Evolutionary conservation across 2,888 invertebrate genomes (phyloP), one percentile per base, ranked within the genome.

Genomic region (Protophormia terraenovae): DNA sequence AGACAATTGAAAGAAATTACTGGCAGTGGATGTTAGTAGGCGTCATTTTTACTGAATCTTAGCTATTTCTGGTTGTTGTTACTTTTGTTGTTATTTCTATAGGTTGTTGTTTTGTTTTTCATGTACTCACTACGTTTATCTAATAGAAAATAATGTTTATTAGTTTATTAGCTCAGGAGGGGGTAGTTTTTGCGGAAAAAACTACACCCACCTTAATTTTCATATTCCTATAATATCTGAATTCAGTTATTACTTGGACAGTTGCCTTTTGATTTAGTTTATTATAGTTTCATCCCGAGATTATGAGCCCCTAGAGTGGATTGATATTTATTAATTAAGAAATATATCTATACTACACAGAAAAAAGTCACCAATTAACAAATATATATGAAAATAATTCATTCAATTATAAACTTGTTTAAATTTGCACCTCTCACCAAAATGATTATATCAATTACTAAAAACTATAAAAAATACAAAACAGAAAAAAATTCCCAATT

Each of bases 81-180:
- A 12, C 38, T 64, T 50, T 19, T 38, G 14, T 24, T 24, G 8
- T 50, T 14, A 66, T 55, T 76, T 60, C 32, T 38, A 60, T 67
- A 58, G 12, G n/a, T 22, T 24, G 38, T 53, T 10, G 12, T 47
- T 60, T 47, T 38, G n/a, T 53, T 24, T 35, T 27, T 16, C 64
- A 27, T 32, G 29, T n/a, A 58, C 10, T 12, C 45, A 32, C 38
- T 64, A 72, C 8, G 24, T 79, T 78, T 69, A 19, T 53, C 38
- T 79, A 83, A 83, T 75, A 80, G 84, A 76, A 84, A 80, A 60
- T 84, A 67, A 72, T 84, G 47, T 84, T 80, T 72, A 84, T 84
- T 60, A 22, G 32, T 67, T 67, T 50, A 79, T 45, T 79, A 14
- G 29, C 22, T 53, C 4, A 71, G 32, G n/a, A 32, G 24, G 53